Conservation (phyloP, 1,140 invertebrate species). For the Aporrectodea caliginosa region DNA sequence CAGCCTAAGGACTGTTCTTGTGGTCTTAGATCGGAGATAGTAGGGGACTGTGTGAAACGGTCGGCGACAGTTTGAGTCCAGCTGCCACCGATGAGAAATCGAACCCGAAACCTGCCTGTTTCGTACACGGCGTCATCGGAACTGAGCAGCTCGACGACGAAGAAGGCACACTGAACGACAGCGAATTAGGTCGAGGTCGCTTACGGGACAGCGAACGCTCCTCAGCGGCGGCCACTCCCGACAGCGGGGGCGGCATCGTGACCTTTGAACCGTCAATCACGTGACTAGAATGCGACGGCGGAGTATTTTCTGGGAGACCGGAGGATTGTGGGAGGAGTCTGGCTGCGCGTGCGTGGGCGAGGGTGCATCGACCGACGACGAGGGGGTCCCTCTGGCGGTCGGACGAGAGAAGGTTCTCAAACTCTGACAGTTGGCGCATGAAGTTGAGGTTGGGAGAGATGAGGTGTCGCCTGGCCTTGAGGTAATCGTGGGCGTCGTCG, state of each 20-base stretch:
- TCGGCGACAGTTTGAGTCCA: neutral
- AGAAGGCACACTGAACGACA: neutral
- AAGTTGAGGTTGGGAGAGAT: conserved; percentile 38
- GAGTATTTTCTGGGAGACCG: too few relatives aligned
- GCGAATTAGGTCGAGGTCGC: neutral
- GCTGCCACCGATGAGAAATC: neutral
- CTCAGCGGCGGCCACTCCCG: neutral
- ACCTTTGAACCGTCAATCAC: too few relatives aligned
- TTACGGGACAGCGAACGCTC: neutral
- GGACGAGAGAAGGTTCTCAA: conserved; percentile 5
- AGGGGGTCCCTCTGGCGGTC: neutral
- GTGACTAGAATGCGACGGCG: too few relatives aligned
- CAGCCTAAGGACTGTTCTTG: too few relatives aligned
- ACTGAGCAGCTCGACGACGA: neutral
- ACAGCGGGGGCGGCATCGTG: too few relatives aligned
- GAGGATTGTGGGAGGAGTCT: too few relatives aligned
- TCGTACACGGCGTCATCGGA: neutral
- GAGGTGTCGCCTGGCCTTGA: conserved; percentile 30
- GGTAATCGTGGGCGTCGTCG: conserved; percentile 33
- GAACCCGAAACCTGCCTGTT: neutral
- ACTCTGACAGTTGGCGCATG: conserved; percentile 34
- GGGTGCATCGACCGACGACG: neutral
- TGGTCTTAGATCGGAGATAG: neutral
- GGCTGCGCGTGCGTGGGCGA: too few relatives aligned
- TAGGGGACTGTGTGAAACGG: neutral